Evolutionary conservation across 2,113 vertebrate species (phyloP).

Genomic region (Ceyx melanurus): DNA sequence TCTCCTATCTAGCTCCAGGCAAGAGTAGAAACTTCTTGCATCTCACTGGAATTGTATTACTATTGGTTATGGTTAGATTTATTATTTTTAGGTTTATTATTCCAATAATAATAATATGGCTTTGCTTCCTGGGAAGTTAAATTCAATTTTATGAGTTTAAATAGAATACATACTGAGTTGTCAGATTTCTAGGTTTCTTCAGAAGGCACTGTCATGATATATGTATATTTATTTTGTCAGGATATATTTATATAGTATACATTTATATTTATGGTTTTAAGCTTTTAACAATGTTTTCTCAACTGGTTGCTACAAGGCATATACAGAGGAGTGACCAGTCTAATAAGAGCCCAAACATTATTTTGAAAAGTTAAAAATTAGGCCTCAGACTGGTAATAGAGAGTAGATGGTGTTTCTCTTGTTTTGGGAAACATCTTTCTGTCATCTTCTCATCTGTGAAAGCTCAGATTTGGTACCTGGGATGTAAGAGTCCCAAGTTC

Average conservation of each 20-base stretch:
- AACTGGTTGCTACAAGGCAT: fast-evolving
- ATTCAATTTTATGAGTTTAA: neutral
- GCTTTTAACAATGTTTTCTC: neutral
- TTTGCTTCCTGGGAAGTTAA: too few relatives aligned
- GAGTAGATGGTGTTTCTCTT: fast-evolving
- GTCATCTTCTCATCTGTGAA: fast-evolving
- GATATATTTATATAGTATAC: too few relatives aligned
- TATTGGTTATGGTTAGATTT: too few relatives aligned
- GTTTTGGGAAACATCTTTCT: neutral
- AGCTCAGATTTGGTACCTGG: too few relatives aligned
- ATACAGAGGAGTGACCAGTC: too few relatives aligned
- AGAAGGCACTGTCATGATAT: fast-evolving
- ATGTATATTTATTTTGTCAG: too few relatives aligned
- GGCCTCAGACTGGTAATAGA: neutral
- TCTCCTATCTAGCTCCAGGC: fast-evolving
- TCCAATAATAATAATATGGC: too few relatives aligned
- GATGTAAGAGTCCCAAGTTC: fast-evolving
- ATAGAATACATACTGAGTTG: neutral
- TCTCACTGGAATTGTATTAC: neutral
- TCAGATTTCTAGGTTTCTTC: neutral
- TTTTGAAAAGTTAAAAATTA: neutral
- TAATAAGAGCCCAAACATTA: neutral
- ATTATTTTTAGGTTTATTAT: too few relatives aligned
- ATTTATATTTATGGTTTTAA: neutral
- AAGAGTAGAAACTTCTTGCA: neutral